phyloP scores from a whole-genome alignment of 2,888 invertebrate species.

The Cheilosia variabilis region DNA sequence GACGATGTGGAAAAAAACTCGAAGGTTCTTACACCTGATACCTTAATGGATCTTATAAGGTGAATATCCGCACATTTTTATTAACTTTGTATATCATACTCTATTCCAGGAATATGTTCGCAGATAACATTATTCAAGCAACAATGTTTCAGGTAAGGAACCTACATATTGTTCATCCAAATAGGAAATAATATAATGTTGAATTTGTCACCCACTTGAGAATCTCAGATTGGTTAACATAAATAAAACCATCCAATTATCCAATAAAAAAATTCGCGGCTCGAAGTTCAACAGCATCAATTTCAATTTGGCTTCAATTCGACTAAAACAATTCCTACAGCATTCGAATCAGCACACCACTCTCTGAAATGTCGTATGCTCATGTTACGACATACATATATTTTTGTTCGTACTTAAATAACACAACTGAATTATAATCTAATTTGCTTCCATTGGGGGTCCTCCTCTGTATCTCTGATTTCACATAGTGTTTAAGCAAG shows the following conservation, averaged over 20 bases:
- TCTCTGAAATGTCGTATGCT: conserved; percentile 28
- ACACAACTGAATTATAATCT: conserved; percentile 41
- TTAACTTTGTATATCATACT: conserved; percentile 48
- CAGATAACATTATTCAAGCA: conserved; percentile 95
- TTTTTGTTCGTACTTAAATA: conserved; percentile 25
- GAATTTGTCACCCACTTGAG: conserved; percentile 19
- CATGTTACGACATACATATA: neutral
- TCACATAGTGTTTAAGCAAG: neutral
- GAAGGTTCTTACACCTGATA: conserved; percentile 93
- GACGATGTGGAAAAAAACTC: conserved; percentile 83
- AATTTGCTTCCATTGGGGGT: conserved; percentile 38
- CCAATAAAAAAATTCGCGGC: conserved; percentile 61
- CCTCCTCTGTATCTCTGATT: neutral
- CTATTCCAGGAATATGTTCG: conserved; percentile 93
- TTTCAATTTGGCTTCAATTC: conserved; percentile 60
- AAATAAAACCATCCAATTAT: conserved; percentile 63
- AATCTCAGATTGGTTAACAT: conserved; percentile 43
- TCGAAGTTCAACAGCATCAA: conserved; percentile 70
- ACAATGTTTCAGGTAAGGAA: conserved; percentile 89
- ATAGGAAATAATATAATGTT: conserved; percentile 29
- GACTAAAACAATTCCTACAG: conserved; percentile 27
- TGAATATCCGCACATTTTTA: conserved; percentile 81
- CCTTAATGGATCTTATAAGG: conserved; percentile 95
- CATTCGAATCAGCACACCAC: conserved; percentile 43
- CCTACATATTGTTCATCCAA: neutral